Conservation (phyloP, 2,888 invertebrate genomes). For the Nycteola revayana region DNA sequence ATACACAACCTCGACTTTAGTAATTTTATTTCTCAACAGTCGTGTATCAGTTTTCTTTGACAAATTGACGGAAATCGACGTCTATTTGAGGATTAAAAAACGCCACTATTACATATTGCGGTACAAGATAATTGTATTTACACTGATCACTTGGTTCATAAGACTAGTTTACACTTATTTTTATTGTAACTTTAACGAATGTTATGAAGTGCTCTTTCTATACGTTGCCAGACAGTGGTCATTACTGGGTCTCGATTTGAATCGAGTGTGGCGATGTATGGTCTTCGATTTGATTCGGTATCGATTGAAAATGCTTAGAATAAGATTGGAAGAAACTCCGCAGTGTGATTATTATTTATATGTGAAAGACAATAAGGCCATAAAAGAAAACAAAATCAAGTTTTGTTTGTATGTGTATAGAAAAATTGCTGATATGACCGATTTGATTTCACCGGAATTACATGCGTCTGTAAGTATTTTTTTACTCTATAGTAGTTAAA, state of each 20-base stretch:
- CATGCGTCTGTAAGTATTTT: constrained; percentile 60
- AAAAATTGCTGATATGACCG: constrained; percentile 55
- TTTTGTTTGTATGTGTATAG: constrained; percentile 56
- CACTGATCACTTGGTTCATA: constrained; percentile 42
- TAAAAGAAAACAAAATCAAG: constrained; percentile 54
- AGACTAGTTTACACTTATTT: constrained; percentile 45
- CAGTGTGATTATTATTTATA: constrained; percentile 55
- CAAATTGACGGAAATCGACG: constrained; percentile 46
- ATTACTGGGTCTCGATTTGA: constrained; percentile 57
- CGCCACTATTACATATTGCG: constrained; percentile 38
- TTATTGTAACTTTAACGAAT: constrained; percentile 43
- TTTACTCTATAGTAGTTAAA: no score
- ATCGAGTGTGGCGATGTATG: constrained; percentile 62
- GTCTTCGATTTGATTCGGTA: constrained; percentile 56
- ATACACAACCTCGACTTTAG: constrained; percentile 44
- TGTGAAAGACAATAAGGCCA: constrained; percentile 49
- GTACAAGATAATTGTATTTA: constrained; percentile 37
- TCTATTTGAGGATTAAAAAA: constrained; percentile 47
- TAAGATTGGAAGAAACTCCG: constrained; percentile 53
- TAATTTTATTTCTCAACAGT: constrained; percentile 47
- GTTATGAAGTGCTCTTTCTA: constrained; percentile 35
- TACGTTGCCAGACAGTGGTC: constrained; percentile 51
- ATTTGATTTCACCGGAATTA: constrained; percentile 56
- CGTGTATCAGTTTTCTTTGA: constrained; percentile 42
- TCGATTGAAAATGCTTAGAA: constrained; percentile 52